Percentiles rank a stretch among this genome's conserved stretches.
phyloP scores from a whole-genome alignment of 2,113 vertebrate species.

The Edolisoma coerulescens region DNA sequence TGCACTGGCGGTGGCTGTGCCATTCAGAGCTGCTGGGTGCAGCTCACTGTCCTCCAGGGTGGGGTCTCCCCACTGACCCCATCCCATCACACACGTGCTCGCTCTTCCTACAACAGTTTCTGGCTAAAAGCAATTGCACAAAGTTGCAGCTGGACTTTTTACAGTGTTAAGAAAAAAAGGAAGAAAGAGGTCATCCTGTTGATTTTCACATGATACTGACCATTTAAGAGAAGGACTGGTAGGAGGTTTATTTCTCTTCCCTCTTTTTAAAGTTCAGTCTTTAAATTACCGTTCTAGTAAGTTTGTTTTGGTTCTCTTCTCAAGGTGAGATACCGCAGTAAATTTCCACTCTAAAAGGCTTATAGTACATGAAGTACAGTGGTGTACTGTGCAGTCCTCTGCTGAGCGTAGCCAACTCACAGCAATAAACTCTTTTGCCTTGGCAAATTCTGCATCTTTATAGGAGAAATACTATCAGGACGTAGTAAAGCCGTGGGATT shows the following conservation, averaged over 20 bases:
- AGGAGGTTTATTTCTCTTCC: neutral
- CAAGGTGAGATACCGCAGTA: neutral
- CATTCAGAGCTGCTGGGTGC: rapidly evolving
- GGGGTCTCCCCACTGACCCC: neutral
- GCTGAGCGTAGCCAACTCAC: neutral
- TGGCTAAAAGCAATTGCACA: neutral
- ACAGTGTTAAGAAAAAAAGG: neutral
- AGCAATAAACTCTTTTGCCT: neutral
- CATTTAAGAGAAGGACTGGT: neutral
- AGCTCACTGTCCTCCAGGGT: neutral
- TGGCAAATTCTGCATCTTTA: neutral
- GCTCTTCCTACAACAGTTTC: neutral
- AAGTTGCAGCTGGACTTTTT: neutral
- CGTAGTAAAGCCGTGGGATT: neutral
- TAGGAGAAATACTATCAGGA: neutral
- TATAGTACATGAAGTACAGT: neutral
- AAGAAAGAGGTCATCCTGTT: neutral
- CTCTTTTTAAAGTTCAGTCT: conserved; percentile 14
- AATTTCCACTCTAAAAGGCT: conserved; percentile 36
- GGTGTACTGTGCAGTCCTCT: neutral
- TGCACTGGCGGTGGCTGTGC: neutral
- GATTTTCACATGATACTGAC: neutral
- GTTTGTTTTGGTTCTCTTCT: conserved; percentile 15
- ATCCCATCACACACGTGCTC: rapidly evolving
- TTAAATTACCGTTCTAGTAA: conserved; percentile 13